Evolutionary conservation across 2,797 vertebrate species (phyloP), one percentile per base, ranked within the genome.

Genomic region (Borostomias antarcticus): DNA sequence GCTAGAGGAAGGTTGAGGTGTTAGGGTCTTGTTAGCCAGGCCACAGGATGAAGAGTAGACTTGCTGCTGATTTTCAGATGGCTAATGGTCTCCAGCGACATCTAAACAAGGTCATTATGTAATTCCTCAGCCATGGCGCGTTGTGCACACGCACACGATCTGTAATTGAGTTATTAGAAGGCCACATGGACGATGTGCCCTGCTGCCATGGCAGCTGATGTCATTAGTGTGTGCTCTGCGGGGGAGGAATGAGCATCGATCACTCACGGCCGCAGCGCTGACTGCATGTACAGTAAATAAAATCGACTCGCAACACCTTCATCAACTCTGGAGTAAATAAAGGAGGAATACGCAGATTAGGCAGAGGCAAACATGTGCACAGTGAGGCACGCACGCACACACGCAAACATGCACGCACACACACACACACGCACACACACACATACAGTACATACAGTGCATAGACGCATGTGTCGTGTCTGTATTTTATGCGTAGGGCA

Each of bases 41-140:
- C 3, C 28, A 9, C 59, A 59, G 60, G 23, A 29, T 29, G 7
- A 35, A 35, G n/a, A n/a, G 30, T 32, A 11, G 56, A 28, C 40
- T 8, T 9, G 19, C 7, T n/a, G 40, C 7, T 45, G 19, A 4
- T 47, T 47, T 43, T 60, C 7, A n/a, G 28, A 25, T 29, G 7
- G 25, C 40, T 11, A 19, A 29, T 47, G 67, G 10, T 75, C 76
- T 75, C 15, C 76, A 72, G 69, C 62, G 9, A 69, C 62, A 10
- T 73, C 61, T 65, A 62, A 78, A 64, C 19, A 35, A 77, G 58
- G 40, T 47, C 63, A 64, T 64, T 83, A 65, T 57, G 81, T 80
- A 66, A 83, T 80, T 68, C 61, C 77, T 66, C 56, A 61, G 26
- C 64, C 45, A 62, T 40, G 56, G 74, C 83, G 15, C 37, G 15